Percentiles rank a stretch among this genome's conserved stretches.
Evolutionary conservation across 2,888 invertebrate genomes (phyloP).

Genomic region (Diachrysia chrysitis): DNA sequence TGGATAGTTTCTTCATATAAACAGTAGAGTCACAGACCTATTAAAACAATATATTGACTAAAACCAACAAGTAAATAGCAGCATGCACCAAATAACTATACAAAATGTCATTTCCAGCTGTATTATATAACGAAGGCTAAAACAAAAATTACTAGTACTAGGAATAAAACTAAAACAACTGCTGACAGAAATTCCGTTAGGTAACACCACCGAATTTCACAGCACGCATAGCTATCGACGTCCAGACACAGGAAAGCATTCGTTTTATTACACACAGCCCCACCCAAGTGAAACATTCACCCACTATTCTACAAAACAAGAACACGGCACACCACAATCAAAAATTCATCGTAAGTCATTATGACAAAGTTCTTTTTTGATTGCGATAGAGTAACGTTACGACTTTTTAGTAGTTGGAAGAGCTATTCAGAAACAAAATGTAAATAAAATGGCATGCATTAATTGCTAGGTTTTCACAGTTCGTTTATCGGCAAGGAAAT

Average conservation of each 20-base stretch:
- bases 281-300: constrained; percentile 76
- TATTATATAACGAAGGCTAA: not conserved
- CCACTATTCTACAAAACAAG: constrained; percentile 61
- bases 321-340: constrained; percentile 50
- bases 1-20: no score
- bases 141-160: not conserved
- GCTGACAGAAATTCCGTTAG: constrained; percentile 48
- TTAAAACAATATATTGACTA: no score
- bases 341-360: constrained; percentile 58
- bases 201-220: constrained; percentile 60
- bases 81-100: no score
- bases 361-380: constrained; percentile 57
- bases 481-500: constrained; percentile 70
- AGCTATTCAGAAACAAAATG: constrained; percentile 72
- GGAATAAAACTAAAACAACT: constrained; percentile 24
- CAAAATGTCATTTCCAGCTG: no score
- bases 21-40: no score
- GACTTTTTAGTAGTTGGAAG: constrained; percentile 46
- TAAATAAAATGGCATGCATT: constrained; percentile 80
- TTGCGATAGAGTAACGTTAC: constrained; percentile 47
- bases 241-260: constrained; percentile 79
- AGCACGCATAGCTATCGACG: constrained; percentile 72
- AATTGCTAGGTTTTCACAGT: constrained; percentile 83
- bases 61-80: no score
- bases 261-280: constrained; percentile 81